Conservation (phyloP, 2,797 vertebrate genomes). For the Phrynocephalus vlangalii region DNA sequence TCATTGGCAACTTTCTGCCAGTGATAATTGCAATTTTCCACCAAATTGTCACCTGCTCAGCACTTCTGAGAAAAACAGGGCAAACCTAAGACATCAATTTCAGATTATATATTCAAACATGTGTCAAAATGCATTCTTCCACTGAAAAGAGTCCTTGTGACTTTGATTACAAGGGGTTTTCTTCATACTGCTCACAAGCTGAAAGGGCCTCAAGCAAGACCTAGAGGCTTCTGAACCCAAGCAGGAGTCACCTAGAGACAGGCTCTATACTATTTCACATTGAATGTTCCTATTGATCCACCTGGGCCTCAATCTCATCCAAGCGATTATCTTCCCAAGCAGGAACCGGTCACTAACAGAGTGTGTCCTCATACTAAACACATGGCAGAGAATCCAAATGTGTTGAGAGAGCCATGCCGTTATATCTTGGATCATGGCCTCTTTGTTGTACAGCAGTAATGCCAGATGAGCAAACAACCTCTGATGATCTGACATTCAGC, state of each 20-base stretch:
- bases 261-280: neutral
- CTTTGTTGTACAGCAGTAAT: neutral
- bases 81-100: neutral
- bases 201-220: neutral
- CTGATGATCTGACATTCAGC: neutral
- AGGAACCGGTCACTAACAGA: neutral
- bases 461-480: neutral
- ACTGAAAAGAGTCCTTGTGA: neutral
- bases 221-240: neutral
- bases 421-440: neutral
- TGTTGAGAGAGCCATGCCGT: neutral
- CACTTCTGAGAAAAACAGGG: too few species aligned
- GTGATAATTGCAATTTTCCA: neutral
- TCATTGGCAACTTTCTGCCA: neutral
- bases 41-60: neutral
- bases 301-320: neutral
- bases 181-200: neutral
- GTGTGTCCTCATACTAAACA: neutral
- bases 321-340: neutral
- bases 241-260: neutral
- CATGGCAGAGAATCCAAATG: neutral
- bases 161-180: neutral
- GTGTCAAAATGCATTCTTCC: neutral
- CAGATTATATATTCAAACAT: neutral
- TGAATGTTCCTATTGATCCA: neutral